A percentile compares a stretch with the other conserved stretches of the same genome.
Evolutionary conservation across 1,140 invertebrate genomes (phyloP).

Genomic region (Drosophila hydei): DNA sequence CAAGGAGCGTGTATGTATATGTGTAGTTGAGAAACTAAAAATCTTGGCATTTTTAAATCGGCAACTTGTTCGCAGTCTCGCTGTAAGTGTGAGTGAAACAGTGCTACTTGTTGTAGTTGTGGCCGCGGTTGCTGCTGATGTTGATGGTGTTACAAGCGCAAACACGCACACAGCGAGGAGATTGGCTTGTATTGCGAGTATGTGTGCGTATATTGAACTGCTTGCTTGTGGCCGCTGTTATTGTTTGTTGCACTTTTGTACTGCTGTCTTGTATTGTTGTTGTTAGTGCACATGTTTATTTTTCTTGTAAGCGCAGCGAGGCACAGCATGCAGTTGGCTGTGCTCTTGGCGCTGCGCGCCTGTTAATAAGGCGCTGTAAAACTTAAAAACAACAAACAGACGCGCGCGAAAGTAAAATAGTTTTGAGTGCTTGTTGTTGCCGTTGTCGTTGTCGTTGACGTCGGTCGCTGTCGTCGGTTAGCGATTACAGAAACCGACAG

Average conservation of each 20-base stretch:
- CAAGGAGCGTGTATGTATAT: constrained; percentile 4
- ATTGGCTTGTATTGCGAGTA: constrained; percentile 39
- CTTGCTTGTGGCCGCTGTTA: constrained; percentile 48
- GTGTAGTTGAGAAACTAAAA: constrained; percentile 21
- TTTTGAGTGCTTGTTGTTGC: constrained; percentile 40
- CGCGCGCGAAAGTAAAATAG: constrained; percentile 58
- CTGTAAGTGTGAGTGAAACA: constrained; percentile 56
- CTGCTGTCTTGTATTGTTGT: constrained; percentile 23
- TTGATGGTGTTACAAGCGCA: constrained; percentile 62
- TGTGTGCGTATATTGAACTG: constrained; percentile 56
- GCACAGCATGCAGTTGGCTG: constrained; percentile 59
- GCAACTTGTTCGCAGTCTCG: constrained; percentile 48
- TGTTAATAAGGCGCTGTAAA: constrained; percentile 81
- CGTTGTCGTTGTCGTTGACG: background rate
- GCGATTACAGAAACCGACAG: constrained; percentile 43
- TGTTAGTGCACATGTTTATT: constrained; percentile 58
- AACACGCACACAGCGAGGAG: constrained; percentile 30
- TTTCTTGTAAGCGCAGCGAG: constrained; percentile 62
- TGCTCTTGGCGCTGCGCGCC: constrained; percentile 66
- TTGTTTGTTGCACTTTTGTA: constrained; percentile 38
- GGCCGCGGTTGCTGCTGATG: constrained; percentile 9
- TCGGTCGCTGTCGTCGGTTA: background rate
- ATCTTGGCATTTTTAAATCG: constrained; percentile 48
- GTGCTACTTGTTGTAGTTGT: constrained; percentile 1
- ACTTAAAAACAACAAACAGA: constrained; percentile 82